A percentile compares a stretch with the other conserved stretches of the same genome.
These are phyloP conservation scores for Alouatta palliata DNA, from an alignment of 2,113 vertebrate species.

Conservation along the genomic window DNA sequence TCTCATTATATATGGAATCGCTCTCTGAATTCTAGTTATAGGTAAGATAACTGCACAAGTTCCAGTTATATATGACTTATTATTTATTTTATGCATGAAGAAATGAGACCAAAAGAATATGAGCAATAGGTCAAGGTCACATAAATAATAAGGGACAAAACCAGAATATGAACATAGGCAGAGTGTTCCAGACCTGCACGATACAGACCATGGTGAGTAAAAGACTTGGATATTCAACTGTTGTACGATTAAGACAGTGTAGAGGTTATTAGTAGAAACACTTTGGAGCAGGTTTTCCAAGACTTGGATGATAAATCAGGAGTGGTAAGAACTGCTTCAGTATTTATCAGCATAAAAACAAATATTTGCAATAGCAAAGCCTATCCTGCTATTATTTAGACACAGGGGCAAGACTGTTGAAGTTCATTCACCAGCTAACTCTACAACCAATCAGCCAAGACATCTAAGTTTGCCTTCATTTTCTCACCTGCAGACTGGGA, in stretches of 20 bases:
- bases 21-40: background rate
- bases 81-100: background rate
- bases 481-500: background rate
- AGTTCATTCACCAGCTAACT: background rate
- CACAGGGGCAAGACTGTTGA: background rate
- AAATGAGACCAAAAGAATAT: background rate
- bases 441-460: background rate
- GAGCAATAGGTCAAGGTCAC: background rate
- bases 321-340: background rate
- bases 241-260: background rate
- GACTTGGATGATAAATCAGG: background rate
- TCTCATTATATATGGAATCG: background rate
- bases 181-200: rapidly evolving
- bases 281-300: background rate
- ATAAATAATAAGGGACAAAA: background rate
- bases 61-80: background rate
- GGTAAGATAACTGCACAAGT: background rate
- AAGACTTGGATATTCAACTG: background rate
- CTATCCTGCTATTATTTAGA: background rate
- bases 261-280: background rate
- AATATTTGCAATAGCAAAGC: background rate
- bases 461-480: background rate
- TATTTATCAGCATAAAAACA: background rate
- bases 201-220: rapidly evolving
- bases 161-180: background rate